A percentile compares a stretch with the other conserved stretches of the same genome.
phyloP scores from a whole-genome alignment of 53 echinoderm and acorn worm genomes.

The Temnopleurus reevesii region DNA sequence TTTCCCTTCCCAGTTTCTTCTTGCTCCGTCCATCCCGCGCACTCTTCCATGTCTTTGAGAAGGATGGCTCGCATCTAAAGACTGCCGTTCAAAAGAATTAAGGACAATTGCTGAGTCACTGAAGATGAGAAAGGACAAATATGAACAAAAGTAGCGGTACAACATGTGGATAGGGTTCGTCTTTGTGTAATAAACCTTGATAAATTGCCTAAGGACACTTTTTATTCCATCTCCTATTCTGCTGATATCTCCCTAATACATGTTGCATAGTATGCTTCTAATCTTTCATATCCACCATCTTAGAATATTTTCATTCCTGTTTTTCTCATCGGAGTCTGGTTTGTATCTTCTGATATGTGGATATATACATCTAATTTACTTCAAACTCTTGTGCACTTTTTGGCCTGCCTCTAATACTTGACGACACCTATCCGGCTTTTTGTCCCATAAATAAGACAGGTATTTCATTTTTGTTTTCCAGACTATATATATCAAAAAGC shows the following conservation, averaged over 20 bases:
- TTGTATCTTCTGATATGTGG: no score
- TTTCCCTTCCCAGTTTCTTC: background rate
- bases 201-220: constrained; percentile 35
- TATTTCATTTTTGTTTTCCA: no score
- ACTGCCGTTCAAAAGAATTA: constrained; percentile 41
- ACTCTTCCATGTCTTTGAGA: background rate
- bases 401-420: no score
- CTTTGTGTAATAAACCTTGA: constrained; percentile 24
- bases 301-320: background rate
- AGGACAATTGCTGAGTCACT: constrained; percentile 50
- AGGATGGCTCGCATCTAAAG: background rate
- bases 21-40: no score
- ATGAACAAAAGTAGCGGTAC: background rate
- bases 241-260: background rate
- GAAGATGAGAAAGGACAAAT: constrained; percentile 5
- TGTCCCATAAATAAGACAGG: background rate
- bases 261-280: background rate
- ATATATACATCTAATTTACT: background rate
- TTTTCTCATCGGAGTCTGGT: background rate
- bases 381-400: background rate
- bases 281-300: background rate
- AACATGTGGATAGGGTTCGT: constrained; percentile 19
- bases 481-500: no score
- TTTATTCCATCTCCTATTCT: background rate
- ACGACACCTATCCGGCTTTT: background rate